phyloP scores from a whole-genome alignment of 2,888 invertebrate species.

The Mongoloraphidia duomilia region DNA sequence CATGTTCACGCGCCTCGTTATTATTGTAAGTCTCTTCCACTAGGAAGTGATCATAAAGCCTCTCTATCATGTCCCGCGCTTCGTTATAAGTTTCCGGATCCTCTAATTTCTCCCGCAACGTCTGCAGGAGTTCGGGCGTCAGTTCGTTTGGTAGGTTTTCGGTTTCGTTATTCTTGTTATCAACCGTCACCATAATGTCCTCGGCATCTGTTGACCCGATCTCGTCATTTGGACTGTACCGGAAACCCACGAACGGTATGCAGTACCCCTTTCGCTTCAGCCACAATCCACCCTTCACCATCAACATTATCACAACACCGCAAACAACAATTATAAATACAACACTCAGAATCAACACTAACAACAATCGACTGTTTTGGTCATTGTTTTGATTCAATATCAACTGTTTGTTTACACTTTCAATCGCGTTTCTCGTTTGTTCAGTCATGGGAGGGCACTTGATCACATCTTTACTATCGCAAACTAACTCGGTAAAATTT shows the following conservation, averaged over 20 bases:
- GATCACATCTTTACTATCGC: slow-evolving; percentile 35
- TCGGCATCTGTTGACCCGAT: slow-evolving; percentile 37
- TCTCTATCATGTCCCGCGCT: slow-evolving; percentile 63
- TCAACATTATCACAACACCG: slow-evolving; percentile 36
- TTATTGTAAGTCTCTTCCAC: slow-evolving; percentile 50
- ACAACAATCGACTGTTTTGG: slow-evolving; percentile 20
- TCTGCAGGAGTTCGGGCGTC: slow-evolving; percentile 55
- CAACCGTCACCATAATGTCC: slow-evolving; percentile 23
- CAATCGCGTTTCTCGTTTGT: slow-evolving; percentile 25
- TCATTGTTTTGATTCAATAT: slow-evolving; percentile 15
- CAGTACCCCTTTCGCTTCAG: slow-evolving; percentile 42
- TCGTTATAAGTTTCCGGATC: slow-evolving; percentile 59
- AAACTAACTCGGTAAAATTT: slow-evolving; percentile 46
- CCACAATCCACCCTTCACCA: slow-evolving; percentile 41
- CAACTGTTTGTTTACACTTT: slow-evolving; percentile 22
- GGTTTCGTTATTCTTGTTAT: slow-evolving; percentile 7
- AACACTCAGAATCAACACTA: slow-evolving; percentile 29
- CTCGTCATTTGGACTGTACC: slow-evolving; percentile 39
- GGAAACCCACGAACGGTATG: slow-evolving; percentile 31
- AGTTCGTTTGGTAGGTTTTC: slow-evolving; percentile 62
- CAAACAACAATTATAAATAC: slow-evolving; percentile 38
- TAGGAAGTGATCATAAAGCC: slow-evolving; percentile 58
- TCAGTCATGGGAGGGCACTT: slow-evolving; percentile 38
- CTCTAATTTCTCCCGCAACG: slow-evolving; percentile 50
- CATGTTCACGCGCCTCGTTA: slow-evolving; percentile 32